These are phyloP conservation scores for Paralichthys olivaceus DNA, from an alignment of 2,113 vertebrate genomes.

Conservation along the genomic window DNA sequence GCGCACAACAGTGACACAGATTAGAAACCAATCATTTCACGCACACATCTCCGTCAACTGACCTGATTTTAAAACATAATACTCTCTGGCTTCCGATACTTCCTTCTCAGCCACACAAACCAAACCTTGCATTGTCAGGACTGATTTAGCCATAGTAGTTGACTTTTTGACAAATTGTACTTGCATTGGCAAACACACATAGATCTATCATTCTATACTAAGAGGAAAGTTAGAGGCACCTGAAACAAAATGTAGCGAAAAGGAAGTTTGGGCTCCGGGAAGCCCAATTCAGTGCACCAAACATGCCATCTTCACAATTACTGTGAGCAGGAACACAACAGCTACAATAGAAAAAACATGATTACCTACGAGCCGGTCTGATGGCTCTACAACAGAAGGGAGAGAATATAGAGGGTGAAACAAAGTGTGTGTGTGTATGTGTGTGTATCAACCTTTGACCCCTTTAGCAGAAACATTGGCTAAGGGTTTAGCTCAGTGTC, in stretches of 20 bases:
- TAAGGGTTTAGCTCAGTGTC: no score
- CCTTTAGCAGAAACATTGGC: no score
- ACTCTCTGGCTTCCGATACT: not conserved
- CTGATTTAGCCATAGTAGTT: no score
- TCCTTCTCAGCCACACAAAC: not conserved
- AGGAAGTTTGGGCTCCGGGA: not conserved
- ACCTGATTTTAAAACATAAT: constrained; percentile 5
- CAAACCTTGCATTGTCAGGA: no score
- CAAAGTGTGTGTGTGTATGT: constrained; percentile 32
- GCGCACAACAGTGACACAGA: not conserved
- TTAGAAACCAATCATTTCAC: constrained; percentile 16
- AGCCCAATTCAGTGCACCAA: not conserved
- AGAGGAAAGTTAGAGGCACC: no score
- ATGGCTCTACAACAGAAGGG: constrained; percentile 5
- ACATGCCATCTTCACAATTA: constrained; percentile 31
- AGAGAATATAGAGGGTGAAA: constrained; percentile 1
- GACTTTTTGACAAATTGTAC: no score
- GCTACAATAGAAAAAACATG: constrained; percentile 18
- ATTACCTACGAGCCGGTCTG: constrained; percentile 22
- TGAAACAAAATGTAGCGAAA: no score
- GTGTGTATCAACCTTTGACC: not conserved
- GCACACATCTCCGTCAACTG: not conserved
- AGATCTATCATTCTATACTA: no score
- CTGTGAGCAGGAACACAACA: constrained; percentile 22
- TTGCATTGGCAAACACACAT: no score